phyloP scores from a whole-genome alignment of 2,113 vertebrate genomes.

The Macrotus californicus region DNA sequence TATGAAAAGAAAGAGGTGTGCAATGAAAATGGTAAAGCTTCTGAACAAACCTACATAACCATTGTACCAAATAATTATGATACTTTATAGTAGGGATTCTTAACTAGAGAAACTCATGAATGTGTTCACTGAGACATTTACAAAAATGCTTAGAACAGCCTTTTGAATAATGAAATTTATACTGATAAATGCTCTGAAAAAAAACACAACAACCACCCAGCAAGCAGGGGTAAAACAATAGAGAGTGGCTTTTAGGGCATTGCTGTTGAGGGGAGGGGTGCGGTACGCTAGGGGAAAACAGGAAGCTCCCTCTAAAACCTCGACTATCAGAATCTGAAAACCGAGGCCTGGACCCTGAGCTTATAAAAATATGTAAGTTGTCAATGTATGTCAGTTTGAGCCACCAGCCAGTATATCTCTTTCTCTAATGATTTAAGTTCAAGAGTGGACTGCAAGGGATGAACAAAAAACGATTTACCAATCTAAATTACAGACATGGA shows the following conservation, averaged over 20 bases:
- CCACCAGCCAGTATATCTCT: background rate
- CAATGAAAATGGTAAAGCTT: background rate
- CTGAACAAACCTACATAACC: background rate
- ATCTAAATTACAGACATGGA: background rate
- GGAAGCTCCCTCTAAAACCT: background rate
- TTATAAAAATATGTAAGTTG: background rate
- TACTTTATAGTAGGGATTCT: background rate
- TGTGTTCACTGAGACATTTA: background rate
- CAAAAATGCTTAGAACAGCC: background rate
- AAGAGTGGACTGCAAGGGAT: background rate
- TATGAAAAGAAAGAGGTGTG: background rate
- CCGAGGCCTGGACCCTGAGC: background rate
- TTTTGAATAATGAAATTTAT: background rate
- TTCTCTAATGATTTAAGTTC: background rate
- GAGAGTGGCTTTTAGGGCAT: background rate
- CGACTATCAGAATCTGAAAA: background rate
- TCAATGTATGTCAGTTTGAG: background rate
- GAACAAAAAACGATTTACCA: background rate
- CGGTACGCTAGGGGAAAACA: background rate
- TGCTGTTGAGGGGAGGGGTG: background rate
- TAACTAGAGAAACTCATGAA: background rate
- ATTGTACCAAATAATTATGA: background rate
- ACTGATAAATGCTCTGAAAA: background rate
- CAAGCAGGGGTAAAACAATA: background rate
- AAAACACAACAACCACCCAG: background rate